Base-by-base conservation (phyloP, 2,888 invertebrate species). In the Drosophila quinaria region DNA sequence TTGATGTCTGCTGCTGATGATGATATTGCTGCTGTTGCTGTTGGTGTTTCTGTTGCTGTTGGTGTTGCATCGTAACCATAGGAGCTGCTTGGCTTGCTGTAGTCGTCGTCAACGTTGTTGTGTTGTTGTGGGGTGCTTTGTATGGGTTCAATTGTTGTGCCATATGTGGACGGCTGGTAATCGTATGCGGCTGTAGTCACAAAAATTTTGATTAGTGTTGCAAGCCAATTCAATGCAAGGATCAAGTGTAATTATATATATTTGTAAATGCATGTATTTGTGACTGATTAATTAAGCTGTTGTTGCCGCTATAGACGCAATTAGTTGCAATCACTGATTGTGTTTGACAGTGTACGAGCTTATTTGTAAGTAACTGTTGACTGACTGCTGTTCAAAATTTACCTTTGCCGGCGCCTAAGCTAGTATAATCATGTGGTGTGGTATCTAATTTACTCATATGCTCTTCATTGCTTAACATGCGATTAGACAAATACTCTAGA, bases 401-500 rank as follows among this genome's bases (percentile, higher is more conserved):
- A 92, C 92, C 92, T 92, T 92, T 92, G 81, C 86, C 90, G 61
- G 82, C 76, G 74, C 91, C 88, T 87, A 92, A 86, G 85, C 91
- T 92, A 88, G 79, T 90, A 74, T 91, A 92, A 73, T 90, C 88
- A 74, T 88, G 86, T 59, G 90, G 89, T 54, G 87, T 87, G 74
- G 86, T 90, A 67, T 91, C 92, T 88, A 92, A 87, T 91, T 92
- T 92, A 79, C 87, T 90, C 85, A 92, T 85, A 71, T 91, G 92
- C 78, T 93, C 92, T 75, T 93, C 92, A 78, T 88, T 93, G 86
- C 88, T 92, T 67, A 92, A 90, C 82, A 93, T 92, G 77, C 92
- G 92, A 90, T 91, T 92, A 35, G 92, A 91, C 81, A 93, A 89
- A 89, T 91, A 92, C 75, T 93, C 93, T 91, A 93, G 92, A 91